phyloP scores from a whole-genome alignment of 35 echinoderm and acorn worm species.

The Diadema setosum region DNA sequence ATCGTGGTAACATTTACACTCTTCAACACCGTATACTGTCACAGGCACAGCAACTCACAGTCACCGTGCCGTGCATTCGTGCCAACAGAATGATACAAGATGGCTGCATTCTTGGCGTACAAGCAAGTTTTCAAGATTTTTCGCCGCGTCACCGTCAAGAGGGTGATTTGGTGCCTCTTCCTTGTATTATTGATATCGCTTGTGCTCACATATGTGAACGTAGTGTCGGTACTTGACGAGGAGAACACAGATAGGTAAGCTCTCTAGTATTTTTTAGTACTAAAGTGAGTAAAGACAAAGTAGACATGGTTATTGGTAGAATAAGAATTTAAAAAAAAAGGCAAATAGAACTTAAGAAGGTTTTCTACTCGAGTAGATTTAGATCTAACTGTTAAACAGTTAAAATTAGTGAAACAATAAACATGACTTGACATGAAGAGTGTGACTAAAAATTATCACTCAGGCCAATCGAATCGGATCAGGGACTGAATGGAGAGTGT shows the following conservation, averaged over 20 bases:
- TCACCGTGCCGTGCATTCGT: not conserved
- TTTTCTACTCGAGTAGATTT: not conserved
- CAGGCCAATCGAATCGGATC: too few relatives aligned
- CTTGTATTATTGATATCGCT: not conserved
- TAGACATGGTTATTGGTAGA: not conserved
- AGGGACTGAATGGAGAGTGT: too few relatives aligned
- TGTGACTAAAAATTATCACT: too few relatives aligned
- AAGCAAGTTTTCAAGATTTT: not conserved
- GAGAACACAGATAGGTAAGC: not conserved
- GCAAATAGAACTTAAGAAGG: not conserved
- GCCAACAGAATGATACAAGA: not conserved
- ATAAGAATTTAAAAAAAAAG: not conserved
- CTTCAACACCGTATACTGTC: too few relatives aligned
- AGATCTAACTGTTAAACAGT: not conserved
- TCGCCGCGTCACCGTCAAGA: not conserved
- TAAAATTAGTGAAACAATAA: not conserved
- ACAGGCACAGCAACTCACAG: too few relatives aligned
- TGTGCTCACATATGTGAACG: not conserved
- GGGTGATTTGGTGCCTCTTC: not conserved
- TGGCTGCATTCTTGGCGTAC: not conserved
- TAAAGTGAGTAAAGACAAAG: not conserved
- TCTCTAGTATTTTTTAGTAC: not conserved
- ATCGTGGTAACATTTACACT: too few relatives aligned
- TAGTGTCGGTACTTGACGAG: not conserved
- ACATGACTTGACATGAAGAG: not conserved